A percentile compares a stretch with the other conserved stretches of the same genome.
Evolutionary conservation across 2,888 invertebrate genomes (phyloP).

Genomic region (Rhingia rostrata): DNA sequence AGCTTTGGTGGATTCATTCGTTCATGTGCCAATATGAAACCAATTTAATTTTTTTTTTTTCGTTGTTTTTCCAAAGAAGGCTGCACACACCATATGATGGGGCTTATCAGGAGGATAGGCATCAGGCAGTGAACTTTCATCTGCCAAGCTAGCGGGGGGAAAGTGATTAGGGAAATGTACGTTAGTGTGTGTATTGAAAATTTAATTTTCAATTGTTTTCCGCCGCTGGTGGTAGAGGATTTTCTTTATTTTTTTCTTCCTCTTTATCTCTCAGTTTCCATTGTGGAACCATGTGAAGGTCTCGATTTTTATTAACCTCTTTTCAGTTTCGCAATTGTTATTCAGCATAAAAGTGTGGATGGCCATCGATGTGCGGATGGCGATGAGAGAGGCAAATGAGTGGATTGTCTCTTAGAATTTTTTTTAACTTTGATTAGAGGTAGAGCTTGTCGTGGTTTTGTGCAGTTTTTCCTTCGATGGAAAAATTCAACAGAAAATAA

Average conservation of each 20-base stretch:
- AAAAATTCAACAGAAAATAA: background rate
- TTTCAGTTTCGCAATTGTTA: slow-evolving; percentile 67
- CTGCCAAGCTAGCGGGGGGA: slow-evolving; percentile 50
- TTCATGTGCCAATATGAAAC: slow-evolving; percentile 45
- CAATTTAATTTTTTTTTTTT: slow-evolving; percentile 11
- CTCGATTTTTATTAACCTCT: slow-evolving; percentile 80
- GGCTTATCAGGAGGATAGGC: slow-evolving; percentile 62
- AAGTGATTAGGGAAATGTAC: slow-evolving; percentile 55
- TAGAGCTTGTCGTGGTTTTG: slow-evolving; percentile 6
- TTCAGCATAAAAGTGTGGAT: slow-evolving; percentile 32
- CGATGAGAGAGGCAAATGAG: slow-evolving; percentile 15
- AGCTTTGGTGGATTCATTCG: slow-evolving; percentile 34
- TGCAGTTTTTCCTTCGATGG: slow-evolving; percentile 9
- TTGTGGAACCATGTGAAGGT: slow-evolving; percentile 77
- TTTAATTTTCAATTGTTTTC: slow-evolving; percentile 74
- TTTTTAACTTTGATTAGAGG: slow-evolving; percentile 54
- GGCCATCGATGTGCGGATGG: background rate
- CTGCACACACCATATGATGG: slow-evolving; percentile 39
- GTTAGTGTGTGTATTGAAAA: slow-evolving; percentile 67
- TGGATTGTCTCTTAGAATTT: slow-evolving; percentile 46
- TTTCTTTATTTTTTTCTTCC: slow-evolving; percentile 19
- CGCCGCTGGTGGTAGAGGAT: slow-evolving; percentile 44
- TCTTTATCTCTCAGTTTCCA: slow-evolving; percentile 8
- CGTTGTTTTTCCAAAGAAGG: slow-evolving; percentile 20
- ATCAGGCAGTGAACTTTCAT: slow-evolving; percentile 70